Evolutionary conservation across 2,888 invertebrate species (phyloP).

Genomic region (Agrochola lota): DNA sequence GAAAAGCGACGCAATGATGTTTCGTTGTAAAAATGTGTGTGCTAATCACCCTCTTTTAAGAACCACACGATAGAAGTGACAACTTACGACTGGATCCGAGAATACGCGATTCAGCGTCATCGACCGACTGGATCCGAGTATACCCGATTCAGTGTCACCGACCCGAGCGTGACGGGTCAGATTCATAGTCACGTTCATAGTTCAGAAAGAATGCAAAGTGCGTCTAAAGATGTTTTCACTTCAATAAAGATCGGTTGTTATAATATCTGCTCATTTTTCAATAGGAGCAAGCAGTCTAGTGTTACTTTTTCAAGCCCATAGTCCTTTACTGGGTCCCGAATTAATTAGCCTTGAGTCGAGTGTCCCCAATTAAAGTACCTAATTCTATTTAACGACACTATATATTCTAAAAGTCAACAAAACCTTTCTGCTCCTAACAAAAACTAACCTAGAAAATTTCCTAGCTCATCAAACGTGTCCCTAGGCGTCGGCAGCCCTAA

Average conservation of each 20-base stretch:
- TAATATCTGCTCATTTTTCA: not conserved
- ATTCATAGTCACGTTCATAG: no score
- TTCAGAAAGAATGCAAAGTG: not conserved
- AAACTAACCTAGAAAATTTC: constrained; percentile 44
- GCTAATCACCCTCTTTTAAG: not conserved
- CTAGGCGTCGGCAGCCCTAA: constrained; percentile 62
- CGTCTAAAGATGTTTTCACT: not conserved
- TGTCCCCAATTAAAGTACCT: constrained; percentile 30
- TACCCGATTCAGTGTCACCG: not conserved
- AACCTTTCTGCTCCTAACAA: constrained; percentile 24
- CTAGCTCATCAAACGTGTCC: constrained; percentile 54
- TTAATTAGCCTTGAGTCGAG: not conserved
- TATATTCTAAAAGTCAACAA: constrained; percentile 35
- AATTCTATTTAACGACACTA: constrained; percentile 25
- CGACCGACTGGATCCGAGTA: not conserved
- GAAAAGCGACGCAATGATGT: not conserved
- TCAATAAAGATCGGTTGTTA: not conserved
- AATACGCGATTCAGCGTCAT: not conserved
- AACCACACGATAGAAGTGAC: not conserved
- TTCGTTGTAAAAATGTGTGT: not conserved
- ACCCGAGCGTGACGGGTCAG: not conserved
- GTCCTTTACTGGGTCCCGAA: not conserved
- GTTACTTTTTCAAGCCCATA: not conserved
- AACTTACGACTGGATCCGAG: not conserved
- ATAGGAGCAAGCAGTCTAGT: not conserved